Conservation (phyloP, 2,113 vertebrate genomes). For the Suricata suricatta region DNA sequence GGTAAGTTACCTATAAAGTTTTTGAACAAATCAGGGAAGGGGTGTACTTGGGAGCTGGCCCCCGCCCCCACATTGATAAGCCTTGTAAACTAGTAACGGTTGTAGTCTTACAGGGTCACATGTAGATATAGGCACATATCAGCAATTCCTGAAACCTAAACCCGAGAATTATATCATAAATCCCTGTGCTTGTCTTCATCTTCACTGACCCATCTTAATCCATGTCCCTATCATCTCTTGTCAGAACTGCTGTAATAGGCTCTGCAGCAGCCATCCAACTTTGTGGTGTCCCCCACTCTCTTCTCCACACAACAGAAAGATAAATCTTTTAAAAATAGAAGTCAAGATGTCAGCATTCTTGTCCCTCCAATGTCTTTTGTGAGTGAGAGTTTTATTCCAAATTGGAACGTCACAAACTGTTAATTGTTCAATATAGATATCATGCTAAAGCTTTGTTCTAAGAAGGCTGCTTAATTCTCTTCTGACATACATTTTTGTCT, state of each 20-base stretch:
- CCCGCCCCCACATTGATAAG: neutral
- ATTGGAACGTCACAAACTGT: neutral
- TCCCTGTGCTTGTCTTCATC: neutral
- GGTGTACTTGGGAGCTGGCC: neutral
- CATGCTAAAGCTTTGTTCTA: neutral
- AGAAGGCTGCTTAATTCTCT: neutral
- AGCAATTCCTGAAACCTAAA: neutral
- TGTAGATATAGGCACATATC: neutral
- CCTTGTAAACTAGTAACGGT: neutral
- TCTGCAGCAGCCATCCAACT: neutral
- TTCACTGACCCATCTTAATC: neutral
- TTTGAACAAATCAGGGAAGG: neutral
- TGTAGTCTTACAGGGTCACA: neutral
- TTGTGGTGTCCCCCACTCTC: neutral
- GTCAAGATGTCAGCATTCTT: neutral
- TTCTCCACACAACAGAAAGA: neutral
- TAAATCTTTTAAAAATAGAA: neutral
- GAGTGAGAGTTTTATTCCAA: neutral
- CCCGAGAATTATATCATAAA: neutral
- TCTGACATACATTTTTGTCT: neutral
- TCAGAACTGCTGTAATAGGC: neutral
- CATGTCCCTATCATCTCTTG: neutral
- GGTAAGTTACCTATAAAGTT: neutral
- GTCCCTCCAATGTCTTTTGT: neutral
- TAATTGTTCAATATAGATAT: neutral